Evolutionary conservation across 2,888 invertebrate species (phyloP).

Genomic region (Cheilosia vulpina): DNA sequence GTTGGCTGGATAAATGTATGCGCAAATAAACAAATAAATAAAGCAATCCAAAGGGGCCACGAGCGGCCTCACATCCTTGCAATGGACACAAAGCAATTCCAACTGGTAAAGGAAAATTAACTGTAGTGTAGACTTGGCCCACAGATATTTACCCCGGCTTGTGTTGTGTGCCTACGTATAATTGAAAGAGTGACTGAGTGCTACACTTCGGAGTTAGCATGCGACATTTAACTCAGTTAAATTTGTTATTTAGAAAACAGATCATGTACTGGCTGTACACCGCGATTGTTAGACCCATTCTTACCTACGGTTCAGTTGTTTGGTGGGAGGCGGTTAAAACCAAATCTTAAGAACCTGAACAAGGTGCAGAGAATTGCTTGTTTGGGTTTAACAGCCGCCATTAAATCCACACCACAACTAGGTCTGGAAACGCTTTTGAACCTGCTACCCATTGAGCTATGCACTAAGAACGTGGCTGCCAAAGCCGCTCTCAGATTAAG

Average conservation of each 20-base stretch:
- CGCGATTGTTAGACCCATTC: too few relatives aligned
- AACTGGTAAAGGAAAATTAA: slow-evolving; percentile 23
- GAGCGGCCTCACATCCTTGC: slow-evolving; percentile 26
- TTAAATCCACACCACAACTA: too few relatives aligned
- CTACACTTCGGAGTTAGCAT: slow-evolving; percentile 37
- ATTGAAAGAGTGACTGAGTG: slow-evolving; percentile 47
- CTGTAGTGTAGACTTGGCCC: not conserved
- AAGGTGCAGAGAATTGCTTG: too few relatives aligned
- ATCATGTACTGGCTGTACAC: too few relatives aligned
- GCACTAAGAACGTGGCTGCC: too few relatives aligned
- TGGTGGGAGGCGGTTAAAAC: too few relatives aligned
- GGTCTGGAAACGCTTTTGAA: too few relatives aligned
- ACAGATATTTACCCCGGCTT: slow-evolving; percentile 35
- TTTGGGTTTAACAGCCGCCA: too few relatives aligned
- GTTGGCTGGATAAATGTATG: slow-evolving; percentile 47
- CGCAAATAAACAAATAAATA: slow-evolving; percentile 52
- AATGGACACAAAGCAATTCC: slow-evolving; percentile 28
- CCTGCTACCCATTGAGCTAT: too few relatives aligned
- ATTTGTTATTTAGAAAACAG: slow-evolving; percentile 15
- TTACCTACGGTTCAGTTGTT: too few relatives aligned
- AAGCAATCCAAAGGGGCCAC: slow-evolving; percentile 28
- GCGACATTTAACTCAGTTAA: slow-evolving; percentile 39
- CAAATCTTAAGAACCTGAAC: too few relatives aligned
- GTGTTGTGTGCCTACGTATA: slow-evolving; percentile 48
- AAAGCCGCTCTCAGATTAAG: too few relatives aligned